Evolutionary conservation across 53 echinoderm and acorn worm species (phyloP).

Genomic region (Paracentrotus lividus): DNA sequence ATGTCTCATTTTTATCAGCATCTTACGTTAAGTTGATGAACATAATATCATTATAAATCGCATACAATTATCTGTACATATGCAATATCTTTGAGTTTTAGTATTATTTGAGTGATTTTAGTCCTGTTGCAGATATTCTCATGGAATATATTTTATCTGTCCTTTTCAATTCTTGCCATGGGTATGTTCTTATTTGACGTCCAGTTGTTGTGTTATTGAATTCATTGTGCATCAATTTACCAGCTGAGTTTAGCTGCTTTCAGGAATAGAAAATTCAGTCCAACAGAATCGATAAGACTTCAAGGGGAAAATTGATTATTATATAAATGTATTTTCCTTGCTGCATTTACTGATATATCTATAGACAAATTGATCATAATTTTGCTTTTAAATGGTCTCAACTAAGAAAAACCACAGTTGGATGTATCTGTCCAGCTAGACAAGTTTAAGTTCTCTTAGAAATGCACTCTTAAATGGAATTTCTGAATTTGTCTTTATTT

Average conservation of each 20-base stretch:
- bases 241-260: background rate
- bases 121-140: background rate
- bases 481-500: too few relatives aligned
- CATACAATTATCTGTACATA: constrained; percentile 29
- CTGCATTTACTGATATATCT: too few relatives aligned
- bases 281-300: too few relatives aligned
- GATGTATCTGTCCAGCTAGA: too few relatives aligned
- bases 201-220: constrained; percentile 11
- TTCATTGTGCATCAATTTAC: background rate
- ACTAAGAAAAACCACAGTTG: too few relatives aligned
- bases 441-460: too few relatives aligned
- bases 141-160: constrained; percentile 21
- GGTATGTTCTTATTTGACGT: constrained; percentile 6
- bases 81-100: constrained; percentile 10
- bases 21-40: constrained; percentile 2
- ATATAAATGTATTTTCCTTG: too few relatives aligned
- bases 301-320: too few relatives aligned
- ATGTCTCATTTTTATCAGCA: background rate
- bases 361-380: too few relatives aligned
- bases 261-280: background rate
- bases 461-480: too few relatives aligned
- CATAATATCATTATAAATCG: background rate
- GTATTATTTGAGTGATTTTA: background rate
- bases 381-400: too few relatives aligned
- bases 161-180: constrained; percentile 24